Base-by-base conservation (phyloP, 1,140 invertebrate genomes). In the Pseudomyrmex flavicornis region DNA sequence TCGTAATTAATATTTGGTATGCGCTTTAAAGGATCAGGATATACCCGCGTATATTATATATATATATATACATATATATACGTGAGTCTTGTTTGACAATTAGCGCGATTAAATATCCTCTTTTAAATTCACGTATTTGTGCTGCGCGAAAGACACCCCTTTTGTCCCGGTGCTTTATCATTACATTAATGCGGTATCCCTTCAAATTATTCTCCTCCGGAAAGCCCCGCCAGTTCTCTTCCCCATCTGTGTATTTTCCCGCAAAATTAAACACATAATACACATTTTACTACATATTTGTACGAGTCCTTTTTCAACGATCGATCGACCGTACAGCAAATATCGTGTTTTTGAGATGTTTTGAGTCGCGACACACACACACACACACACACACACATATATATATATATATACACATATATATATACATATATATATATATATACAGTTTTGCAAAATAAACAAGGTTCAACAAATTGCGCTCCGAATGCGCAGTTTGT, bases 121-220 rank as follows among this genome's bases (percentile, higher is more conserved):
- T 76, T 83, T 83, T 87, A 70, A 87, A 86, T 80, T 85, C 68
- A 26, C 46, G 56, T 74, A 70, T 86, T 86, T 83, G 69, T 76
- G 79, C 59, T 79, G 82, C 56, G 22, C 50, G 59, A 65, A 48
- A 22, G 46, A 50, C 58, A 62, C n/a, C 66, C 48, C 58, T 73
- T 83, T 83, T 68, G 56, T 15, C 44, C n/a, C 35, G 35, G 80
- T 65, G 50, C 58, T 82, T 76, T 61, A 48, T 72, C 85, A 74
- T 83, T 83, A 83, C 46, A 82, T 86, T 86, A 87, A 84, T 87
- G 70, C 61, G 52, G 35, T 70, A 3, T 85, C 35, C 66, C 46
- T 73, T 22, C 35, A 20, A 52, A 80, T 46, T 58, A 50, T 46
- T 63, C 22, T 65, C 9, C n/a, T 54, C 86, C 77, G 2, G 35